Percentiles rank a stretch among this genome's conserved stretches.
Conservation (phyloP, 2,888 invertebrate species). For the Octodonta nipae region DNA sequence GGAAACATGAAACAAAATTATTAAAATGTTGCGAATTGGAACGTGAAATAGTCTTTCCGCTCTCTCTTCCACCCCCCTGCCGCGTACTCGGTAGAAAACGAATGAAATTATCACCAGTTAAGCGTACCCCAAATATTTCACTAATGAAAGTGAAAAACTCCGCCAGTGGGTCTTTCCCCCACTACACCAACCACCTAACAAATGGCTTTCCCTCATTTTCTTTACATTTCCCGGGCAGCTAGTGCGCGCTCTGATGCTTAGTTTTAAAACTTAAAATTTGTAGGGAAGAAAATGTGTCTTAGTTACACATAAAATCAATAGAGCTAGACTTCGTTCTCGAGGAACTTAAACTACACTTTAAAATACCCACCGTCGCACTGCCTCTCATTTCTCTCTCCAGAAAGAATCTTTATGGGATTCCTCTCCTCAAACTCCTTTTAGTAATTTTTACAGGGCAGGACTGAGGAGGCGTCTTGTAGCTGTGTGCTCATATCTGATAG, state of each 20-base stretch:
- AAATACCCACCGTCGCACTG: conserved; percentile 25
- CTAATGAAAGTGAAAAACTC: conserved; percentile 32
- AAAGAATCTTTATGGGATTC: conserved; percentile 29
- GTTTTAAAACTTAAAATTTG: conserved; percentile 37
- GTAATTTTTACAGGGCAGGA: no score
- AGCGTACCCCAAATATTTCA: conserved; percentile 21
- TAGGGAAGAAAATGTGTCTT: conserved; percentile 30
- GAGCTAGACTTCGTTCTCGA: conserved; percentile 32
- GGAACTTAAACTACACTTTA: conserved; percentile 32
- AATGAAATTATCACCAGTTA: no score
- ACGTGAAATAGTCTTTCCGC: conserved; percentile 8
- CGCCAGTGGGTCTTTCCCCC: conserved; percentile 10
- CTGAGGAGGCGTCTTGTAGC: no score
- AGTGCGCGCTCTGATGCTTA: conserved; percentile 29
- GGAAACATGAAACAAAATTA: no score
- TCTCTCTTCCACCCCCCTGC: conserved; percentile 8
- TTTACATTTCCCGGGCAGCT: conserved; percentile 29
- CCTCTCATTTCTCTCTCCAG: no score
- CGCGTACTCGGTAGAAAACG: no score
- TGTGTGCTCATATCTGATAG: no score
- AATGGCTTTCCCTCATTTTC: conserved; percentile 24
- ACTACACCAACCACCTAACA: conserved; percentile 6
- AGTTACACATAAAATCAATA: conserved; percentile 37
- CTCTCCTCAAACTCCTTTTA: no score
- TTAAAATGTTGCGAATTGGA: no score